A percentile compares a stretch with the other conserved stretches of the same genome.
Evolutionary conservation across 2,113 vertebrate species (phyloP).

Genomic region (Chaetops frenatus): DNA sequence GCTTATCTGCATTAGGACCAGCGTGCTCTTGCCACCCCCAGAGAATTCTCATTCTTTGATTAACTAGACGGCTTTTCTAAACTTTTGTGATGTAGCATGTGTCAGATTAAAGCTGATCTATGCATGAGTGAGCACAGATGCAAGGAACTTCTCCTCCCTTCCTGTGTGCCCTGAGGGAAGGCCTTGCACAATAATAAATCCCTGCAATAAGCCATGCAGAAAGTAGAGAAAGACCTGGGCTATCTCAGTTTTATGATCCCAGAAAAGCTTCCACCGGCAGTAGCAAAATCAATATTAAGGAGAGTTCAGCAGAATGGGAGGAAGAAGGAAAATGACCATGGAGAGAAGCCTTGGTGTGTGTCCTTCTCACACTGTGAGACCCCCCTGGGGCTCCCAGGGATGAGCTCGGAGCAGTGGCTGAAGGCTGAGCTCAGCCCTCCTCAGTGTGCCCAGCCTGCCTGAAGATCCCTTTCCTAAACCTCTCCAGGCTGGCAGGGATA

Average conservation of each 20-base stretch:
- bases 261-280: not conserved
- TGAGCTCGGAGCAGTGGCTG: not conserved
- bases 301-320: not conserved
- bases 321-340: not conserved
- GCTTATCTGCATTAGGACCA: not conserved
- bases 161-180: not conserved
- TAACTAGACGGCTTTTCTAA: not conserved
- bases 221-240: not conserved
- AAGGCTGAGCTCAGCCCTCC: not conserved
- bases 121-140: not conserved
- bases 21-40: fast-evolving
- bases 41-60: not conserved
- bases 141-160: constrained; percentile 37
- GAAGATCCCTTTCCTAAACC: no score
- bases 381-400: not conserved
- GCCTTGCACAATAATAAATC: constrained; percentile 5
- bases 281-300: not conserved
- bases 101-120: not conserved
- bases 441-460: not conserved
- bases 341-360: not conserved
- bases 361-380: not conserved
- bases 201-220: not conserved
- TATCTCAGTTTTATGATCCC: not conserved
- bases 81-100: not conserved
- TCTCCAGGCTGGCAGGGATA: not conserved